A percentile compares a stretch with the other conserved stretches of the same genome.
These are phyloP conservation scores for Dendroctonus valens DNA, from an alignment of 1,140 invertebrate genomes.

Conservation along the genomic window DNA sequence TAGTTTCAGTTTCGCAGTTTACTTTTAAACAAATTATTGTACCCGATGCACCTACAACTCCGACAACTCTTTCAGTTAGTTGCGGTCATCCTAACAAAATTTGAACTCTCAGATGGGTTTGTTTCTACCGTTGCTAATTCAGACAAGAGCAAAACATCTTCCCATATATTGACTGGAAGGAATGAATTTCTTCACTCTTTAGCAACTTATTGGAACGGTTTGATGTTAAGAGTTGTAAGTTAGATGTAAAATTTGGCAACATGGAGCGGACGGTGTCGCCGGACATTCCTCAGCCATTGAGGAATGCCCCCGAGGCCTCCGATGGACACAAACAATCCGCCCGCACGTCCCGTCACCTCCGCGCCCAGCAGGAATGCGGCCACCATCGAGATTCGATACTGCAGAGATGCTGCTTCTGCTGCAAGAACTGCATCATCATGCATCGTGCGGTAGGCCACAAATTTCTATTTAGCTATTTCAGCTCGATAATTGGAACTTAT, in stretches of 20 bases:
- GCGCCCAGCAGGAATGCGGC: conserved; percentile 27
- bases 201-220: too few species aligned
- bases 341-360: conserved; percentile 33
- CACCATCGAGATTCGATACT: conserved; percentile 31
- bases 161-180: too few species aligned
- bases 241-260: conserved; percentile 3
- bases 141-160: too few species aligned
- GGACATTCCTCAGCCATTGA: conserved; percentile 41
- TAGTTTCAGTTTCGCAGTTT: too few species aligned
- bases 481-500: background rate
- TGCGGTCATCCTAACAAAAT: too few species aligned
- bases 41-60: too few species aligned
- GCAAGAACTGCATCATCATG: background rate
- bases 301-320: conserved; percentile 44
- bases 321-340: conserved; percentile 46
- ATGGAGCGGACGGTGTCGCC: conserved; percentile 39
- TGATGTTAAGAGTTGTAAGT: too few species aligned
- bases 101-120: too few species aligned
- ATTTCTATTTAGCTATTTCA: background rate
- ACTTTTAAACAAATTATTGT: too few species aligned
- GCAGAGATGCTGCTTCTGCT: conserved; percentile 1
- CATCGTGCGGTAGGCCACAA: background rate
- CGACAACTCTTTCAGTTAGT: too few species aligned
- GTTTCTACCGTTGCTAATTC: too few species aligned
- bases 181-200: too few species aligned